Evolutionary conservation across 2,888 invertebrate species (phyloP).

Genomic region (Aphodius granarius): DNA sequence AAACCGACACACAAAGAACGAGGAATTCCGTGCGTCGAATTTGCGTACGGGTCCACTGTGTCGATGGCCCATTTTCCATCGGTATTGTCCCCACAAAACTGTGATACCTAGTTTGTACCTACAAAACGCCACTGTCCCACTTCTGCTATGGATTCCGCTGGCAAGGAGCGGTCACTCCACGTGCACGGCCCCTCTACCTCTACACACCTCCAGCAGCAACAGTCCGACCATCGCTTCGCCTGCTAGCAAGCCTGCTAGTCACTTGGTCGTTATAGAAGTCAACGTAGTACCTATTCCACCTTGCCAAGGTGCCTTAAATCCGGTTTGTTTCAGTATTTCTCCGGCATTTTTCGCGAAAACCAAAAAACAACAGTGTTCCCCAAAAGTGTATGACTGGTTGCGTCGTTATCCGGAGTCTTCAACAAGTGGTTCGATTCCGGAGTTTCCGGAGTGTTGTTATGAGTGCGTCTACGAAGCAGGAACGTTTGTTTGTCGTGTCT

Average conservation of each 20-base stretch:
- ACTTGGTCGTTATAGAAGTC: background rate
- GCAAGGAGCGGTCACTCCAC: background rate
- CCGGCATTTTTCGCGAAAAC: background rate
- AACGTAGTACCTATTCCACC: too few relatives aligned
- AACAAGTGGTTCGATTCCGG: background rate
- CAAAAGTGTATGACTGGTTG: too few relatives aligned
- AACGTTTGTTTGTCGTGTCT: conserved; percentile 8
- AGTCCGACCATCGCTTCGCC: background rate
- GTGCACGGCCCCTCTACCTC: background rate
- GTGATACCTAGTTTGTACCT: background rate
- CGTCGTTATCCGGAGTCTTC: too few relatives aligned
- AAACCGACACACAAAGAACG: background rate
- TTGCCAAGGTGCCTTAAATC: background rate
- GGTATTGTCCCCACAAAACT: background rate
- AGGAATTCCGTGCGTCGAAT: background rate
- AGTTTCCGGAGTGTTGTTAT: conserved; percentile 18
- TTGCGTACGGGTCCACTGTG: background rate
- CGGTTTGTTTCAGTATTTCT: background rate
- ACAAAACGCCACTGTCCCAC: background rate
- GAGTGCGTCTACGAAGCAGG: conserved; percentile 20
- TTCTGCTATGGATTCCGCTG: background rate
- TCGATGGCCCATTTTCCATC: background rate
- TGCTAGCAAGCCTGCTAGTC: background rate
- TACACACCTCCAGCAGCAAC: background rate
- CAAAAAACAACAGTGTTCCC: background rate